Base-by-base conservation (phyloP, 2,113 vertebrate genomes). In the Polyodon spathula region DNA sequence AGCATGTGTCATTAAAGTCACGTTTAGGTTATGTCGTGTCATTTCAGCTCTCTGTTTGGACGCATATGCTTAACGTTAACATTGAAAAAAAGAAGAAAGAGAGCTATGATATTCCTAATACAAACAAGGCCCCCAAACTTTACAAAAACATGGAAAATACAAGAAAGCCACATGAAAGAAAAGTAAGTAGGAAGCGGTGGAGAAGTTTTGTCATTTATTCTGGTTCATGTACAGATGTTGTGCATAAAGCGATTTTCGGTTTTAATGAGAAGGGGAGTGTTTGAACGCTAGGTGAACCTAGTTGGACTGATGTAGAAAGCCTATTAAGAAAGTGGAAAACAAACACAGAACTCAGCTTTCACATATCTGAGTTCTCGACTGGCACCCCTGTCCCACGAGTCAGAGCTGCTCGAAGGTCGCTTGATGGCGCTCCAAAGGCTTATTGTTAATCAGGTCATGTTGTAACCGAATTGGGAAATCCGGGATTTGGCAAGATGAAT, bases 111-210 rank as follows among this genome's bases (percentile, higher is more conserved):
- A 79, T 75, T 70, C 80, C 71, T 78, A 80, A 78, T 71, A 73
- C 50, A 77, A 50, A 50, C 48, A 50, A 80, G 70, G 65, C 64
- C 41, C 70, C 68, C 52, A 62, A 75, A 78, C 68, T 69, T 76
- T 81, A 83, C 79, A 67, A 77, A 88, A 84, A 73, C 66, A 71
- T 66, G 70, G 78, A 83, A 86, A 90, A 86, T 82, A 79, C 82
- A 78, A 68, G 74, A 79, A 78, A 80, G 71, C 85, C 87, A 84
- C 87, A 82, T 89, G 76, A 86, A 88, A 89, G 77, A 68, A 37
- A 63, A 85, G 76, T 73, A 74, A 83, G 82, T 85, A 85, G 73
- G 82, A 84, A 87, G 84, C 75, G 86, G 83, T 80, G 68, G 80
- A 80, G 85, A 80, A 71, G 74, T 63, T 70, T 77, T 84, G 83